phyloP scores from a whole-genome alignment of 35 echinoderm and acorn worm genomes.

The Heliocidaris tuberculata region DNA sequence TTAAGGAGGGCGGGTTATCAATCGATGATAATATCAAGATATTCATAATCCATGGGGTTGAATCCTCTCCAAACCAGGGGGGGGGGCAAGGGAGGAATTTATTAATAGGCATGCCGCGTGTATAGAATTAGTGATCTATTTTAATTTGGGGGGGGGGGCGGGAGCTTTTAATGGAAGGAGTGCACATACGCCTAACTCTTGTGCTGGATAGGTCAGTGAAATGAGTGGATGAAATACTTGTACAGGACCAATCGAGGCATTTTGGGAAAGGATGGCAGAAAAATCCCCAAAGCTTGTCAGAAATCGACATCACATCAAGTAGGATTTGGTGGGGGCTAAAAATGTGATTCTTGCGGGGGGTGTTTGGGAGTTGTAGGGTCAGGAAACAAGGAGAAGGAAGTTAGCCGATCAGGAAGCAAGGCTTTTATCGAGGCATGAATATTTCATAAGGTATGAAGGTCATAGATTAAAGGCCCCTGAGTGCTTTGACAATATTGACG shows the following conservation, averaged over 20 bases:
- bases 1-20: too few relatives aligned
- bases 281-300: not conserved
- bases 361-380: not conserved
- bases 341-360: not conserved
- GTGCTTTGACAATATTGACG: not conserved
- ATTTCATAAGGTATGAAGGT: not conserved
- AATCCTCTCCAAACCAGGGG: too few relatives aligned
- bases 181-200: too few relatives aligned
- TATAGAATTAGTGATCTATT: too few relatives aligned
- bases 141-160: too few relatives aligned
- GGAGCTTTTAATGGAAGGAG: too few relatives aligned
- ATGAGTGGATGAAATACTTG: not conserved
- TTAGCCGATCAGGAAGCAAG: not conserved
- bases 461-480: not conserved
- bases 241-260: not conserved
- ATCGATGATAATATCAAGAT: too few relatives aligned
- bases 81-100: too few relatives aligned
- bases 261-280: not conserved
- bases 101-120: too few relatives aligned
- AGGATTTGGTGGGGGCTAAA: not conserved
- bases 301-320: not conserved
- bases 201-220: too few relatives aligned
- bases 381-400: not conserved
- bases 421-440: slow-evolving; percentile 4
- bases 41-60: too few relatives aligned